A percentile compares a stretch with the other conserved stretches of the same genome.
These are phyloP conservation scores for Chondrilla cf. caribensis DNA, from an alignment of 37 sponge, comb jelly and placozoan species.

Conservation along the genomic window DNA sequence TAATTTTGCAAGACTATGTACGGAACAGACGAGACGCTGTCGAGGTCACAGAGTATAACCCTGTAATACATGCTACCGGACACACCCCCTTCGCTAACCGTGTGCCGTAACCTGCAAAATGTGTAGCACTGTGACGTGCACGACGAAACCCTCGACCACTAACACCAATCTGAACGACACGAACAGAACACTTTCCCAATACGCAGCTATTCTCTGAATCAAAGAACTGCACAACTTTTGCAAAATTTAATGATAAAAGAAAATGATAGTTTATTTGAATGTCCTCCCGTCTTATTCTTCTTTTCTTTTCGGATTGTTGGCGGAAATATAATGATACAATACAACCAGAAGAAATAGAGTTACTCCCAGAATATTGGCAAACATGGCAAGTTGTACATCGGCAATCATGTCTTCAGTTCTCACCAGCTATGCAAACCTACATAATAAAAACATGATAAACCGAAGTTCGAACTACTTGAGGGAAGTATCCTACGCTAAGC, in stretches of 20 bases:
- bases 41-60: too few relatives aligned
- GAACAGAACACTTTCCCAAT: too few relatives aligned
- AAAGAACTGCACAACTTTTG: too few relatives aligned
- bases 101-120: neutral
- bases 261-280: too few relatives aligned
- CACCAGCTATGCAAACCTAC: neutral
- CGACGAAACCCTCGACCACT: too few relatives aligned
- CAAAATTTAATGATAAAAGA: too few relatives aligned
- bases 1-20: too few relatives aligned
- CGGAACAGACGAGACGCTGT: too few relatives aligned
- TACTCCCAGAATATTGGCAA: constrained; percentile 91
- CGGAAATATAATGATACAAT: constrained; percentile 88
- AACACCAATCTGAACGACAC: too few relatives aligned
- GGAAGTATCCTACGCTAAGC: too few relatives aligned
- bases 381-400: constrained; percentile 90
- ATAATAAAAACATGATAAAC: neutral
- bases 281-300: constrained; percentile 46
- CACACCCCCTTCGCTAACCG: neutral
- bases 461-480: neutral
- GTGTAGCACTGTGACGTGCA: too few relatives aligned
- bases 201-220: too few relatives aligned
- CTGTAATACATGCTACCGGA: neutral
- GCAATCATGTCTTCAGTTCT: constrained; percentile 64
- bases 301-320: constrained; percentile 75
- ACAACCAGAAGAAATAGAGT: constrained; percentile 88